A percentile compares a stretch with the other conserved stretches of the same genome.
These are phyloP conservation scores for Rhinopomastus cyanomelas DNA, from an alignment of 2,113 vertebrate species.

Conservation along the genomic window DNA sequence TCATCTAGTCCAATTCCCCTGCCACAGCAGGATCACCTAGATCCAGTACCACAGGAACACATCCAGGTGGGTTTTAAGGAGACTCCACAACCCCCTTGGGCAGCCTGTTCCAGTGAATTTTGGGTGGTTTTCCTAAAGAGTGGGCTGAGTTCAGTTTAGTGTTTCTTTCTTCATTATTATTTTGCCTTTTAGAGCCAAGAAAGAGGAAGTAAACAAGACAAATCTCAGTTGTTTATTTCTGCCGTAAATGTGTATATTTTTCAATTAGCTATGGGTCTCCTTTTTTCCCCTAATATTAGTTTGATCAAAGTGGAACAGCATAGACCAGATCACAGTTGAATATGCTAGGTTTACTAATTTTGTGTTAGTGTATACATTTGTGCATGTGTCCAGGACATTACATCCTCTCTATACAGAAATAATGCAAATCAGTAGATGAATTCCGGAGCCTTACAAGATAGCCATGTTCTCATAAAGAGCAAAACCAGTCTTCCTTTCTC, in stretches of 20 bases:
- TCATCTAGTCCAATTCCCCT: no score
- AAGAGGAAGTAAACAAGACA: neutral
- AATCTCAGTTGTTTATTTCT: neutral
- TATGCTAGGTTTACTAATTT: neutral
- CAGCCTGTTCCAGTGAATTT: no score
- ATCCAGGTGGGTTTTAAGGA: no score
- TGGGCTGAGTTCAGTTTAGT: neutral
- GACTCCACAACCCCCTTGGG: no score
- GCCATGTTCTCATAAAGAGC: neutral
- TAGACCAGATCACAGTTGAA: neutral
- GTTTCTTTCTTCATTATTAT: constrained; percentile 8
- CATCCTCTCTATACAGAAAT: neutral
- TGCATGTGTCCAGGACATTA: neutral
- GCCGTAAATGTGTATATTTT: neutral
- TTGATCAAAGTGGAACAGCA: neutral
- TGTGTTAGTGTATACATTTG: neutral
- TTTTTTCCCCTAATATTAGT: neutral
- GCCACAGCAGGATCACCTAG: no score
- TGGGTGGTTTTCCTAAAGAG: neutral
- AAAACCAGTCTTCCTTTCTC: neutral
- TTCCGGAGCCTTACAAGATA: neutral
- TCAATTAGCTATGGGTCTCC: neutral
- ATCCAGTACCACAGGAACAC: no score
- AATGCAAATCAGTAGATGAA: neutral
- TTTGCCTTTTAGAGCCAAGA: constrained; percentile 22